phyloP scores from a whole-genome alignment of 2,888 invertebrate genomes.

The Andrena flavipes region DNA sequence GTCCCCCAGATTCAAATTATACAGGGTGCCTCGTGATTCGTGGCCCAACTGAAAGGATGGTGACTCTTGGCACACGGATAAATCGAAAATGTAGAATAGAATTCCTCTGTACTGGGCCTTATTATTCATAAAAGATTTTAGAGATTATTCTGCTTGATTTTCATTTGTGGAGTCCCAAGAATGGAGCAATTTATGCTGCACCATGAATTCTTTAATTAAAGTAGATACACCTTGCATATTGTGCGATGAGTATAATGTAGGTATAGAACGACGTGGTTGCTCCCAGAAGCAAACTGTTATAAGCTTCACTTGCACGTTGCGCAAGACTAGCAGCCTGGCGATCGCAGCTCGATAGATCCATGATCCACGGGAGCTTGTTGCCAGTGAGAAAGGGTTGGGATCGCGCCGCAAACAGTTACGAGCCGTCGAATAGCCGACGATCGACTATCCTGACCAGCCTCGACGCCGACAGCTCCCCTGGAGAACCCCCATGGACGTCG shows the following conservation, averaged over 20 bases:
- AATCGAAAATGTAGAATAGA: too few species aligned
- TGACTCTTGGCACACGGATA: too few species aligned
- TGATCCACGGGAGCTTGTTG: slow-evolving; percentile 37
- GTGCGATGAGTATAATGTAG: background rate
- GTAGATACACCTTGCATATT: background rate
- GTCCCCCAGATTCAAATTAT: too few species aligned
- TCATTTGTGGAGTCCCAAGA: too few species aligned
- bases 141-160: too few species aligned
- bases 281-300: background rate
- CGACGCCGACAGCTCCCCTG: slow-evolving; percentile 48
- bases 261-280: background rate
- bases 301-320: background rate
- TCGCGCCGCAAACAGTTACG: slow-evolving; percentile 24
- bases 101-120: too few species aligned
- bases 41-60: too few species aligned
- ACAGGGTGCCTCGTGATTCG: too few species aligned
- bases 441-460: slow-evolving; percentile 44
- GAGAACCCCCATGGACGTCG: slow-evolving; percentile 61
- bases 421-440: slow-evolving; percentile 36
- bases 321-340: background rate
- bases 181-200: background rate
- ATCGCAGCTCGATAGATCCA: slow-evolving; percentile 10
- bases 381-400: slow-evolving; percentile 8
- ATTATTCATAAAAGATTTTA: too few species aligned
- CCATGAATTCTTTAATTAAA: background rate